A percentile compares a stretch with the other conserved stretches of the same genome.
phyloP scores from a whole-genome alignment of 2,113 vertebrate genomes.

The Dicrurus megarhynchus region DNA sequence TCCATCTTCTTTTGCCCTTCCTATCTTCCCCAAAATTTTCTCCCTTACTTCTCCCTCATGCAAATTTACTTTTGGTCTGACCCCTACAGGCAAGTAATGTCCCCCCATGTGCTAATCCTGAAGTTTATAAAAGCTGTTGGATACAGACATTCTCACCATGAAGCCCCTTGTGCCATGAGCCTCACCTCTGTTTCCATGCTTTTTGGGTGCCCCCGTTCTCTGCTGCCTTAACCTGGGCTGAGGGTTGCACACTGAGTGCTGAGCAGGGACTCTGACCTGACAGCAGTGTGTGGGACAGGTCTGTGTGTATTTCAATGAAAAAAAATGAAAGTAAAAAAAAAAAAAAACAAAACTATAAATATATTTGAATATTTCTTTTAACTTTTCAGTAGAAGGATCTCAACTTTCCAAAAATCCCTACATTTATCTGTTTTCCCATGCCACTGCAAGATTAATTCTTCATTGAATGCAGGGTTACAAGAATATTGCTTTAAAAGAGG shows the following conservation, averaged over 20 bases:
- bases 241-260: rapidly evolving
- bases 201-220: not conserved
- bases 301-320: not conserved
- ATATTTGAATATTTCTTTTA: not conserved
- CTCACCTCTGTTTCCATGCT: not conserved
- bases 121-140: not conserved
- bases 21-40: not conserved
- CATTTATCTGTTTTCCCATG: not conserved
- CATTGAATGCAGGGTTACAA: not conserved
- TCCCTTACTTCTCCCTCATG: not conserved
- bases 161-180: rapidly evolving
- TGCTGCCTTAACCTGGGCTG: not conserved
- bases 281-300: not conserved
- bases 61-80: not conserved
- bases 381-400: not conserved
- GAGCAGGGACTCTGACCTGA: not conserved
- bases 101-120: not conserved
- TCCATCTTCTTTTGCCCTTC: not conserved
- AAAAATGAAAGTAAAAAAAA: not conserved
- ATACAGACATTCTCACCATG: not conserved
- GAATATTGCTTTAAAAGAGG: not conserved
- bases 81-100: not conserved
- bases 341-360: no score
- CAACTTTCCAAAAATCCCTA: not conserved
- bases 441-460: not conserved